Conservation (phyloP, 2,797 vertebrate genomes). For the Etheostoma nigrum region DNA sequence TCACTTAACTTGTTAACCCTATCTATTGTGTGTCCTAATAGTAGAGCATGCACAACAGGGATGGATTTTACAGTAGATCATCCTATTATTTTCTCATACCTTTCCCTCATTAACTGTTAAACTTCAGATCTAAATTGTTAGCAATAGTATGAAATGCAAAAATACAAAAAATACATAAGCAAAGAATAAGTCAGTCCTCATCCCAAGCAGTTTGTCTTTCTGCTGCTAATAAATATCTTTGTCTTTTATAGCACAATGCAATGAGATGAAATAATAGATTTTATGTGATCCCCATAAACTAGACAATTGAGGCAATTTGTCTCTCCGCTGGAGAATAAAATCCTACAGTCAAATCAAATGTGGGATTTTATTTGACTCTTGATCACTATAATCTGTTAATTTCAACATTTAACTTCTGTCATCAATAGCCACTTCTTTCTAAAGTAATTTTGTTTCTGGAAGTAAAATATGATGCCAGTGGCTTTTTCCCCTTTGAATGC, state of each 20-base stretch:
- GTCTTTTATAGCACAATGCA: background rate
- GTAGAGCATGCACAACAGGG: background rate
- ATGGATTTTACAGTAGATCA: conserved; percentile 2
- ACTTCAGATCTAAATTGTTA: background rate
- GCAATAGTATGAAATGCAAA: background rate
- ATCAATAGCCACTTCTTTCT: conserved; percentile 3
- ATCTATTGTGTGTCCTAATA: conserved; percentile 1
- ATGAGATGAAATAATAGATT: conserved; percentile 10
- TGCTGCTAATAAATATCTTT: conserved; percentile 1
- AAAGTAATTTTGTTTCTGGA: conserved; percentile 25
- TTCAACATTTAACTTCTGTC: conserved; percentile 17
- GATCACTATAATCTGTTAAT: conserved; percentile 1
- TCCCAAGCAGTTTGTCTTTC: background rate
- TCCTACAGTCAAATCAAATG: conserved; percentile 8
- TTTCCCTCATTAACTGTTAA: background rate
- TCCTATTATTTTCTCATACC: background rate
- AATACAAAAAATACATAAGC: background rate
- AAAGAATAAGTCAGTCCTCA: background rate
- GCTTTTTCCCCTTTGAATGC: background rate
- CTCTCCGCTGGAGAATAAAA: conserved; percentile 3
- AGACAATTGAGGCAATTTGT: conserved; percentile 18
- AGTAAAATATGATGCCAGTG: conserved; percentile 13
- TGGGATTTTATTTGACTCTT: conserved; percentile 2
- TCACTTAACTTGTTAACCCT: background rate
- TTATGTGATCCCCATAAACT: conserved; percentile 1